Evolutionary conservation across 53 echinoderm and acorn worm genomes (phyloP), one percentile per base, ranked within the genome.

Genomic region (Paracentrotus lividus): DNA sequence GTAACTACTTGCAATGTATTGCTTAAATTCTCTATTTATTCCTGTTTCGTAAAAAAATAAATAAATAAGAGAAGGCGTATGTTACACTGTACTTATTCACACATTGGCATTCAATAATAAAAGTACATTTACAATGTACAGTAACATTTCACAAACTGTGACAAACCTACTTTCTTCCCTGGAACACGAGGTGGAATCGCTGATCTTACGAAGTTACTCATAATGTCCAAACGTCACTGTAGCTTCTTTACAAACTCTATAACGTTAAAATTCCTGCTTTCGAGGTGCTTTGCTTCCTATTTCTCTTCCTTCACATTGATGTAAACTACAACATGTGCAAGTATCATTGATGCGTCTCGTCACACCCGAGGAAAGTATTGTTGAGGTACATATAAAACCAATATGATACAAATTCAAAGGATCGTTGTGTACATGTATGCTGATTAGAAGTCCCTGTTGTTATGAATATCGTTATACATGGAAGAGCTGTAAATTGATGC

Each of bases 131-230:
- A 61, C 61, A 61, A 54, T 18, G 18, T 54, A 18, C n/a, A n/a
- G n/a, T n/a, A n/a, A n/a, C n/a, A n/a, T n/a, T n/a, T n/a, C n/a
- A n/a, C n/a, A n/a, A n/a, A n/a, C n/a, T n/a, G 5, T 64, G 64
- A 18, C 64, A 64, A 72, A 72, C 72, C 72, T 72, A 72, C 72
- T 72, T 72, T 72, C 72, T 72, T 72, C 20, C 72, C 72, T 6
- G 16, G 40, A 36, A 40, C 72, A 72, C 72, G 20, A 40, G 72
- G 72, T 1, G 38, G 38, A 18, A 32, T 16, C 18, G 72, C 38
- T 72, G 72, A 72, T 40, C 40, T 72, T 15, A 18, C 20, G 38
- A 72, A 72, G 20, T 72, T 72, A 72, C 40, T 72, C 72, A 72
- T 72, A 40, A 2, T 64, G 8, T 29, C 13, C 31, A 12, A 10